Base-by-base conservation (phyloP, 2,113 vertebrate species). In the Acanthisitta chloris region DNA sequence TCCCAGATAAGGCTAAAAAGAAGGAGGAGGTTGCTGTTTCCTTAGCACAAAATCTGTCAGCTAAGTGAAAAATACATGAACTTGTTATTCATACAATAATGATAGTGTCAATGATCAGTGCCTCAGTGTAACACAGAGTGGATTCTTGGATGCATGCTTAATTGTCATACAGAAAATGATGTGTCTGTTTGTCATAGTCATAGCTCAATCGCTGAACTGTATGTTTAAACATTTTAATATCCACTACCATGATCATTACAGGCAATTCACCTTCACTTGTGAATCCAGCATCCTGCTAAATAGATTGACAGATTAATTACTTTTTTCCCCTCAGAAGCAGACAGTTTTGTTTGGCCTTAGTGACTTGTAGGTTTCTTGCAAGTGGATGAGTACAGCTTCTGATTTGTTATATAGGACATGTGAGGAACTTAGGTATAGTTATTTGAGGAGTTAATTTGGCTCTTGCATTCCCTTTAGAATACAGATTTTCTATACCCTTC, bases 281-380 rank as follows among this genome's bases (percentile, higher is more conserved):
- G 96, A 92, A 38, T 91, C 94, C 93, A 91, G 76, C 86, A 76
- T 96, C 88, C 61, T 67, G 29, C 93, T 96, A 77, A 96, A 88
- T 69, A 82, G 93, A 82, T 69, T 97, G 89, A 96, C 94, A 96
- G 86, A 95, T 96, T 94, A 95, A 96, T 92, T 97, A 97, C 96
- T 64, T 81, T 64, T 86, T 94, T 78, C 59, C 64, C 71, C 10
- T 86, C 83, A 97, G 89, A 95, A 96, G 62, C 31, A 61, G 90
- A 86, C 91, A 84, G 59, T 91, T 92, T 86, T 76, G 79, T 95
- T 97, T 95, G 93, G 80, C 76, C 81, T 94, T 94, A 59, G 79
- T 92, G 78, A 92, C 72, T 84, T 83, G 79, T 94, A 90, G 88
- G 74, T 90, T 93, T 96, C 70, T 93, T 96, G 62, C 18, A 14